phyloP scores from a whole-genome alignment of 2,113 vertebrate species.

The Ptyas mucosa region DNA sequence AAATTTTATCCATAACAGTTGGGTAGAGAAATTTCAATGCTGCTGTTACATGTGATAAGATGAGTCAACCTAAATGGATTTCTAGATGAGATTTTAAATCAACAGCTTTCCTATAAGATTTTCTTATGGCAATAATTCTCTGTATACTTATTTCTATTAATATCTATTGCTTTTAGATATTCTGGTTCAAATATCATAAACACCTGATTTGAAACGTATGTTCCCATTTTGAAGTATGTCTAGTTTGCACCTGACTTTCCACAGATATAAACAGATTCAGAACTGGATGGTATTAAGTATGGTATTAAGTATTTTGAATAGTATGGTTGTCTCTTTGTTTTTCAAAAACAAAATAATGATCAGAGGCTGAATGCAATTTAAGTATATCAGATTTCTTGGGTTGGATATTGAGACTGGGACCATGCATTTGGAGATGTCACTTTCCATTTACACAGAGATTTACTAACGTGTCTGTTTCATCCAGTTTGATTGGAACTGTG shows the following conservation, averaged over 20 bases:
- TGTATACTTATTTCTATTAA: not conserved
- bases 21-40: not conserved
- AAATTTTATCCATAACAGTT: not conserved
- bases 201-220: not conserved
- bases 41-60: not conserved
- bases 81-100: not conserved
- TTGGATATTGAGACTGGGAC: not conserved
- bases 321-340: not conserved
- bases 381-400: not conserved
- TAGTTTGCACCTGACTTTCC: not conserved
- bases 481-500: not conserved
- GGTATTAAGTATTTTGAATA: not conserved
- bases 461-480: not conserved
- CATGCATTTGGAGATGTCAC: not conserved
- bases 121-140: not conserved
- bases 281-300: not conserved
- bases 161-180: not conserved
- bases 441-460: not conserved
- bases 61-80: not conserved
- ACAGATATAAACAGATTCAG: not conserved
- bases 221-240: not conserved
- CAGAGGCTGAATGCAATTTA: not conserved
- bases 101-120: not conserved
- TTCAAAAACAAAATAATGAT: not conserved
- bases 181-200: not conserved